Base-by-base conservation (phyloP, 2,797 vertebrate genomes). In the Onychomys leucogaster region DNA sequence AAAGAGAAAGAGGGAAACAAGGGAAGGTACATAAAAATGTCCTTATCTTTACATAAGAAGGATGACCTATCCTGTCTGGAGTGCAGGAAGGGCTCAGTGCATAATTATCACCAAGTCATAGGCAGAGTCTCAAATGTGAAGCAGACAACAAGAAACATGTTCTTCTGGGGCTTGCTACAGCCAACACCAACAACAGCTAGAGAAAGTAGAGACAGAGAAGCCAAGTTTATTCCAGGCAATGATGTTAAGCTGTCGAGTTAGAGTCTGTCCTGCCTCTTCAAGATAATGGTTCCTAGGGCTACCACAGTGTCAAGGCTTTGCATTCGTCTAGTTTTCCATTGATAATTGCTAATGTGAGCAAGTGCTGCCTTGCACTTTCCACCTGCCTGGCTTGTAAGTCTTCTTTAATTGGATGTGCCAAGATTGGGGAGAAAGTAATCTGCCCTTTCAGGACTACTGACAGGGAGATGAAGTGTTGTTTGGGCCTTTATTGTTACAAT, bases 341-440 rank as follows among this genome's bases (percentile, higher is more conserved):
- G 98, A 98, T 99, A 98, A 98, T 98, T 98, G 98, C 97, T 98
- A 98, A 98, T 98, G 98, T 94, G 98, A 98, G 97, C 98, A 98
- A 98, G 98, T 94, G 95, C 97, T 98, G 97, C 98, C 98, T 98
- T 98, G 98, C 97, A 98, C 98, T 98, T 98, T 98, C 97, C 98
- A 98, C 98, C 98, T 98, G 97, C 97, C 97, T 98, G 96, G 97
- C 98, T 98, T 98, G 98, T 98, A 98, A 98, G 97, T 98, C 97
- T 98, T 92, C 98, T 97, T 98, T 99, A 99, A 99, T 99, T 99
- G 98, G 98, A 99, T 98, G 98, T 98, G 98, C 98, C 98, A 98
- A 98, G 97, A 98, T 97, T 98, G 98, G 98, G 97, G 98, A 98
- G 98, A 98, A 98, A 98, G 98, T 98, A 98, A 99, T 98, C 98